Base-by-base conservation (phyloP, 1,140 invertebrate genomes). In the Neodiprion fabricii region DNA sequence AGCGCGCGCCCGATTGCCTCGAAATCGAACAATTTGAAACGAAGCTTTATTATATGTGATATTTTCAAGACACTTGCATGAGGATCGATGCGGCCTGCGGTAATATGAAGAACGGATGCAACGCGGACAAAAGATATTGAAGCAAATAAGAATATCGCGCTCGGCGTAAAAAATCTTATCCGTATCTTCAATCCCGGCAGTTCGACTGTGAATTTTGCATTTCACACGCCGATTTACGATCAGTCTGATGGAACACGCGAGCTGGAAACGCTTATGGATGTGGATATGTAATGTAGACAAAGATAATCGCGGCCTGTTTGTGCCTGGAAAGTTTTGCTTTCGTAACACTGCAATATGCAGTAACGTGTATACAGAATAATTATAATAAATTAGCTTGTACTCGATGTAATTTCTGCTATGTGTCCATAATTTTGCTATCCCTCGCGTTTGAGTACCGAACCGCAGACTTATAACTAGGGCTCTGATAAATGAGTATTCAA, bases 291-390 rank as follows among this genome's bases (percentile, higher is more conserved):
- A 61, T 61, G 9, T 17, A 9, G 53, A 61, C 53, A 14, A 61
- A 61, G 53, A 61, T 17, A 61, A 61, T 17, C 28, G 28, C 28
- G 28, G 2, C 28, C 28, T 40, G 28, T 40, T 40, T 40, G 28
- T 40, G 28, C 28, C 53, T 61, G 11, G 53, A 61, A 61, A 61
- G 53, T 61, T 61, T 61, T 61, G 53, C 53, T 61, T 61, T 61
- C 53, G 53, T 17, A 61, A 61, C 28, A 40, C 11, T 61, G 53
- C n/a, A 61, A 9, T 9, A 9, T 14, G 53, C 53, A 40, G 28
- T 40, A 40, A 40, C 5, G 28, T 40, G 28, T 40, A 40, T 40
- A 40, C 28, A 40, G 28, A 40, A 40, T 40, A 40, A 40, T 40
- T 40, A 40, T 40, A 40, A 40, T 40, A 40, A 40, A 40, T 40